phyloP scores from a whole-genome alignment of 2,888 invertebrate genomes.

The Tryphoninae sp. region DNA sequence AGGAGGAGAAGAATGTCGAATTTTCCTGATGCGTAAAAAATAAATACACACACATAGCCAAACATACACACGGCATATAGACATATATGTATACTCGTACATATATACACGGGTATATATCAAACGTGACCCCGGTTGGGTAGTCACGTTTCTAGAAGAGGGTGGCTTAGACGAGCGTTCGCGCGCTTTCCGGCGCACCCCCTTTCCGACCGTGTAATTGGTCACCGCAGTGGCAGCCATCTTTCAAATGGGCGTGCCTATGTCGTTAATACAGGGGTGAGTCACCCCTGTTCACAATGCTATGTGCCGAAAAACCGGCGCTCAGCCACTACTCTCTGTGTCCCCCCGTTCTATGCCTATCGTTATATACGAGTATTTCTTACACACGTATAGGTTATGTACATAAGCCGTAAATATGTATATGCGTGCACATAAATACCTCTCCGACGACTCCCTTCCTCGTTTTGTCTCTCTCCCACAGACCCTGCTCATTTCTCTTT shows the following conservation, averaged over 20 bases:
- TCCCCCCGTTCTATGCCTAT: neutral
- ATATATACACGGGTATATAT: constrained; percentile 22
- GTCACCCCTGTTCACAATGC: constrained; percentile 73
- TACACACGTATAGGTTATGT: neutral
- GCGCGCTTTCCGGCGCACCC: constrained; percentile 76
- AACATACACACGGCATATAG: constrained; percentile 17
- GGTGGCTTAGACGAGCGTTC: constrained; percentile 63
- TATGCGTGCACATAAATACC: constrained; percentile 40
- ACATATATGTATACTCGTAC: constrained; percentile 6
- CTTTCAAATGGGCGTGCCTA: constrained; percentile 77
- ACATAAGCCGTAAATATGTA: constrained; percentile 11
- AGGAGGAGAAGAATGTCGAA: constrained; percentile 56
- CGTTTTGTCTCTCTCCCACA: constrained; percentile 55
- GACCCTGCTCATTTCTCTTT: constrained; percentile 46
- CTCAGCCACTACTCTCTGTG: constrained; percentile 51
- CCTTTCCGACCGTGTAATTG: constrained; percentile 73
- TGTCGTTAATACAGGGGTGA: constrained; percentile 75
- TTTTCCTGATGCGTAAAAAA: constrained; percentile 65
- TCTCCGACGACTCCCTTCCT: constrained; percentile 58
- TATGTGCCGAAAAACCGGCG: constrained; percentile 66
- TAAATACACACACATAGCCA: constrained; percentile 42
- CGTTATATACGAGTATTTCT: constrained; percentile 7
- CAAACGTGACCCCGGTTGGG: constrained; percentile 38
- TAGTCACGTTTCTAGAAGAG: constrained; percentile 57
- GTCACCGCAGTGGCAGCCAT: constrained; percentile 75